phyloP scores from a whole-genome alignment of 1,140 invertebrate species.

The Zophobas morio region DNA sequence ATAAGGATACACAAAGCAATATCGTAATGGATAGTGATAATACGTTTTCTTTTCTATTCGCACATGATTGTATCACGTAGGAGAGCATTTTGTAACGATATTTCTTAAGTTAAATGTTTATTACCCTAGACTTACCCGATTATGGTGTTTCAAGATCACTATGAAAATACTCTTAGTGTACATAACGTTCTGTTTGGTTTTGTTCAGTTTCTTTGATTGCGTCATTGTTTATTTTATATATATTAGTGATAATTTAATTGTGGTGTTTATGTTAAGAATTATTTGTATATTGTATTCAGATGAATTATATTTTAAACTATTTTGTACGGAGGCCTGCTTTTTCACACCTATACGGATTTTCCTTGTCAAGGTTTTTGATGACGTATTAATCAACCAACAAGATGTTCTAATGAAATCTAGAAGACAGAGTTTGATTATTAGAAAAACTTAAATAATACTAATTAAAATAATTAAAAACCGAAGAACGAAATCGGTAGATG shows the following conservation, averaged over 20 bases:
- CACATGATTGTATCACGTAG: conserved; percentile 24
- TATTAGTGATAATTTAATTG: conserved; percentile 48
- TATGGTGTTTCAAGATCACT: conserved; percentile 24
- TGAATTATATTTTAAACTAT: conserved; percentile 50
- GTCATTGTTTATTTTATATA: conserved; percentile 18
- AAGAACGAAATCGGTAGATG: no score
- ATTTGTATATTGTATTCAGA: conserved; percentile 48
- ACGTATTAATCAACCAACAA: no score
- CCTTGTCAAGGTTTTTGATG: no score
- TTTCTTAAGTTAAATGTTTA: conserved; percentile 15
- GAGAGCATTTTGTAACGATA: conserved; percentile 16
- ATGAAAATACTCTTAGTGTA: conserved; percentile 25
- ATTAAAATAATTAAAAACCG: no score
- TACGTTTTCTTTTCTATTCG: conserved; percentile 2
- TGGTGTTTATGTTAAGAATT: conserved; percentile 48
- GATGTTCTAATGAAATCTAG: no score
- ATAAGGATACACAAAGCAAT: conserved; percentile 38
- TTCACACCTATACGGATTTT: background rate
- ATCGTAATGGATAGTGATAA: conserved; percentile 33
- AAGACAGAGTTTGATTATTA: no score
- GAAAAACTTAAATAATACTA: no score
- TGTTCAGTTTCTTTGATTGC: conserved; percentile 20
- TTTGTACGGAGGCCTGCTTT: conserved; percentile 14
- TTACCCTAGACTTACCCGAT: conserved; percentile 1
- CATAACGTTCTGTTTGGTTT: conserved; percentile 29